Percentiles rank a stretch among this genome's conserved stretches.
Conservation (phyloP, 2,797 vertebrate genomes). For the Acrossocheilus fasciatus region DNA sequence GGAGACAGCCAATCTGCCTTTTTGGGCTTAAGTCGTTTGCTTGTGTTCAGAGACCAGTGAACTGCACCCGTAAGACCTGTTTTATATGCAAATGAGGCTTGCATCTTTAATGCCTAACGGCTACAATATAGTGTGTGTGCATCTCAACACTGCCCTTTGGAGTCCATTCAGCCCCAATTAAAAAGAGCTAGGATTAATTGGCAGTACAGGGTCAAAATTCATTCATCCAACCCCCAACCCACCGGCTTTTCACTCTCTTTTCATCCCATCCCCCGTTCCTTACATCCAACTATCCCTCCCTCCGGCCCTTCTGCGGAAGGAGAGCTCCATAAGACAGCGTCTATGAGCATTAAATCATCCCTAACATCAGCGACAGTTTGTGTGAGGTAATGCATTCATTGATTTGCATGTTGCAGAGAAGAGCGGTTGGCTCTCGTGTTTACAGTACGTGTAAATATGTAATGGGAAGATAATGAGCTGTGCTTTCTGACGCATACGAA, state of each 20-base stretch:
- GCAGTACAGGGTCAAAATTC: slow-evolving; percentile 76
- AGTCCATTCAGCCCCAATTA: slow-evolving; percentile 80
- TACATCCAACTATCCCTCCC: neutral
- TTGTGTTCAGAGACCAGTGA: slow-evolving; percentile 72
- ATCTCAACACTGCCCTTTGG: slow-evolving; percentile 69
- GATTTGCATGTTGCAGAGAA: slow-evolving; percentile 39
- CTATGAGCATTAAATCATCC: slow-evolving; percentile 40
- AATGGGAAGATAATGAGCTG: slow-evolving; percentile 38
- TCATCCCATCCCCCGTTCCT: slow-evolving; percentile 56
- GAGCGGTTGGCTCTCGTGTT: slow-evolving; percentile 33
- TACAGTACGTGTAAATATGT: slow-evolving; percentile 47
- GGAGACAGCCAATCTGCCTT: slow-evolving; percentile 57
- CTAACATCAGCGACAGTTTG: slow-evolving; percentile 32
- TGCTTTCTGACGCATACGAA: slow-evolving; percentile 6
- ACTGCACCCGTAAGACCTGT: slow-evolving; percentile 75
- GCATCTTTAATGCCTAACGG: slow-evolving; percentile 75
- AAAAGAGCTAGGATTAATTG: slow-evolving; percentile 78
- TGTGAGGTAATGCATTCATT: slow-evolving; percentile 34
- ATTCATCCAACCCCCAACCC: slow-evolving; percentile 75
- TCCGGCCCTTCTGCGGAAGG: neutral
- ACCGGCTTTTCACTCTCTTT: slow-evolving; percentile 64
- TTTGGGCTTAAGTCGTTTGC: slow-evolving; percentile 72
- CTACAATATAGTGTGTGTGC: slow-evolving; percentile 65
- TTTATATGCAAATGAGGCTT: slow-evolving; percentile 80
- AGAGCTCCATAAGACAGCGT: slow-evolving; percentile 1